Evolutionary conservation across 2,888 invertebrate species (phyloP), one percentile per base, ranked within the genome.

Genomic region (Rhagophthalmus giganteus): DNA sequence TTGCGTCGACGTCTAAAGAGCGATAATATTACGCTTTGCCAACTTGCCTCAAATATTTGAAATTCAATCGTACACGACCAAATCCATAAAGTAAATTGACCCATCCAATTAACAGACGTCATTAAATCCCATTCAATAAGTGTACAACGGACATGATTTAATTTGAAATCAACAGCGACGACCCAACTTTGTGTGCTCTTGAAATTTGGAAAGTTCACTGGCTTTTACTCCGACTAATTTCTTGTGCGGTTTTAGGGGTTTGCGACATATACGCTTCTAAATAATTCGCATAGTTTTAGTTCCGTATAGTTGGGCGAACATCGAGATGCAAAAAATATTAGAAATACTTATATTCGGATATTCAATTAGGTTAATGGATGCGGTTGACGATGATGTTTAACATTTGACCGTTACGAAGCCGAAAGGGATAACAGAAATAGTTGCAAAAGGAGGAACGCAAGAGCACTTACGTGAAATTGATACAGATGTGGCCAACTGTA

Each of bases 111-210:
- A 64, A 55, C 35, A 44, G 44, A 60, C 45, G 55, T 64, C 66
- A 64, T 66, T 66, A 64, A 64, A 61, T 54, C 54, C 62, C 59
- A 65, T 65, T 65, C 63, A 65, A 57, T 59, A 59, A 57, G 55
- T 55, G 57, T 51, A 60, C 59, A 58, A 57, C 32, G 42, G 42
- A 33, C 42, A 42, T 42, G 44, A 44, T 37, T 46, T 25, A 38
- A 44, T 44, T 44, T 34, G 28, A 16, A 20, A 32, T 13, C 20
- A 20, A 20, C 20, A 14, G 31, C 40, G 25, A 9, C 40, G 40
- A 39, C 28, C 40, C n/a, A 41, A 41, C 20, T 32, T 41, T 41
- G 32, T 24, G 16, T 31, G 25, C 30, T 32, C 24, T 24, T 14
- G 40, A 31, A 5, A 20, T 5, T 20, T 20, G 20, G n/a, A n/a